Conservation (phyloP, 2,888 invertebrate species). For the Mesodorylaimus sp. region DNA sequence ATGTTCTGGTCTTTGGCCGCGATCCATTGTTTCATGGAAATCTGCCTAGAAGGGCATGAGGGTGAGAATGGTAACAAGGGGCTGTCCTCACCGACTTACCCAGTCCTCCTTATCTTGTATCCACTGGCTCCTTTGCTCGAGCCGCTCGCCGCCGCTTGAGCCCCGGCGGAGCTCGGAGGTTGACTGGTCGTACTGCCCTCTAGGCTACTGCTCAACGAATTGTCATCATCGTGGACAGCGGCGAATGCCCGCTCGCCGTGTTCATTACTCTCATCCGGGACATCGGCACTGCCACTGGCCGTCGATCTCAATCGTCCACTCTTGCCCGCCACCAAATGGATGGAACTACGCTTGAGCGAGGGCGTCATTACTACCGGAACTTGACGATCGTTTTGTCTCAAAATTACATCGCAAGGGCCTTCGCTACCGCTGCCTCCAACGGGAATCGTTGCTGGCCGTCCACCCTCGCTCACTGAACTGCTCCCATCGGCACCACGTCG, state of each 20-base stretch:
- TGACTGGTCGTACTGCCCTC: background rate
- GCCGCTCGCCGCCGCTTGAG: too few species aligned
- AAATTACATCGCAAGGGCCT: background rate
- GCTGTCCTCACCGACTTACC: background rate
- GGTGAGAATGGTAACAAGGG: too few species aligned
- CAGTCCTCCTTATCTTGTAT: background rate
- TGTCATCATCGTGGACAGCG: background rate
- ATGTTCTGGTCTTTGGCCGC: conserved; percentile 76
- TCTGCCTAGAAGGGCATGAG: conserved; percentile 54
- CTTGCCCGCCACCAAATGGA: conserved; percentile 7
- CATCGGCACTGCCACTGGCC: background rate
- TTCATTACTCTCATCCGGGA: background rate
- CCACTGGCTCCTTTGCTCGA: background rate
- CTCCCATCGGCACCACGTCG: background rate
- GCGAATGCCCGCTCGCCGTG: background rate
- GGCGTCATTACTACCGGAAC: background rate
- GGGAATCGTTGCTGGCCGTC: too few species aligned
- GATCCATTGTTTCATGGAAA: conserved; percentile 94
- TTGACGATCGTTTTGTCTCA: background rate
- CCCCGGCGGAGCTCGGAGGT: too few species aligned
- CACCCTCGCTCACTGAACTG: background rate
- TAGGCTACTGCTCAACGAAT: background rate
- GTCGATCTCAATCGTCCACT: background rate
- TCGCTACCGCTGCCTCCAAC: background rate
- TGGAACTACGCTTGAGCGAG: conserved; percentile 7